Percentiles rank a stretch among this genome's conserved stretches.
These are phyloP conservation scores for Premnoplex brunnescens DNA, from an alignment of 2,797 vertebrate genomes.

Conservation along the genomic window DNA sequence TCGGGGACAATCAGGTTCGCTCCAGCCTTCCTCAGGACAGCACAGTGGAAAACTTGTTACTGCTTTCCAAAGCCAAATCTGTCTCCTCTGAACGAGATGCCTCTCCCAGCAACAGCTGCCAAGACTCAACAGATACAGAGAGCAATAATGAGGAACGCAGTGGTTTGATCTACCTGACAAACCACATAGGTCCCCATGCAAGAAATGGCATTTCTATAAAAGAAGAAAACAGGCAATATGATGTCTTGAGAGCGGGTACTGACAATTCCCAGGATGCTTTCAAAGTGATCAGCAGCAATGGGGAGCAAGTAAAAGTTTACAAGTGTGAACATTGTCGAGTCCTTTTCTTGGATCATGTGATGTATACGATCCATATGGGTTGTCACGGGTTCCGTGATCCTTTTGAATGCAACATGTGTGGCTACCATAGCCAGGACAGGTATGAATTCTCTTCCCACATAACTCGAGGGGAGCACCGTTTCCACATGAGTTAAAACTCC, in stretches of 20 bases:
- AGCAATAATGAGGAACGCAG: slow-evolving; percentile 91
- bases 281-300: slow-evolving; percentile 88
- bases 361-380: slow-evolving; percentile 99
- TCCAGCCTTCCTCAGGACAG: slow-evolving; percentile 88
- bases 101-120: slow-evolving; percentile 95
- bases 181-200: slow-evolving; percentile 87
- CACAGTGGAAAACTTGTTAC: slow-evolving; percentile 92
- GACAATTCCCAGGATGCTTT: slow-evolving; percentile 88
- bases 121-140: slow-evolving; percentile 97
- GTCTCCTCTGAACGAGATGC: slow-evolving; percentile 91
- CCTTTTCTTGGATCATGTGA: slow-evolving; percentile 97
- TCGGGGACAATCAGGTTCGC: slow-evolving; percentile 72
- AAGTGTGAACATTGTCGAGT: slow-evolving; percentile 94
- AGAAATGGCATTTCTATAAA: slow-evolving; percentile 92
- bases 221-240: slow-evolving; percentile 91
- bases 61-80: slow-evolving; percentile 95
- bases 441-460: slow-evolving; percentile 99
- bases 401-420: slow-evolving; percentile 98
- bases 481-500: slow-evolving; percentile 77
- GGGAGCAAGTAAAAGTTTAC: slow-evolving; percentile 90
- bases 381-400: slow-evolving; percentile 97
- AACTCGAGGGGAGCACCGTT: slow-evolving; percentile 94
- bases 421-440: slow-evolving; percentile 95
- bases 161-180: slow-evolving; percentile 95
- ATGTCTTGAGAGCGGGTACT: slow-evolving; percentile 83